Base-by-base conservation (phyloP, 2,113 vertebrate genomes). In the Seriola quinqueradiata region DNA sequence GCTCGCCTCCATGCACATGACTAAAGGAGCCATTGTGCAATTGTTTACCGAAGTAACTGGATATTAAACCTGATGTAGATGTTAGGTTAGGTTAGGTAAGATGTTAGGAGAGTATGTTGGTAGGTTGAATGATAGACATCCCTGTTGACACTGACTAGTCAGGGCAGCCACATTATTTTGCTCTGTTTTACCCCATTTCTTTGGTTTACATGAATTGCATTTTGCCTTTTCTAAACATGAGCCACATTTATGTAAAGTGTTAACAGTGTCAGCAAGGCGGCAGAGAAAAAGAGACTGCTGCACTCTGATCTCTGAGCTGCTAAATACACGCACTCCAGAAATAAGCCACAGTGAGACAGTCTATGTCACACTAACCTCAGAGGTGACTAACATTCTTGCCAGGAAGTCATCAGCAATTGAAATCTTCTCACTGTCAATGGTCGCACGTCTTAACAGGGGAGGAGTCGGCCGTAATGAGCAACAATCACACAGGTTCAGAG, bases 351-450 rank as follows among this genome's bases (percentile, higher is more conserved):
- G 57, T 60, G 68, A 77, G n/a, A 75, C 70, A 19, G 25, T 64
- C 50, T 65, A 3, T 79, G 85, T 77, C 75, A 86, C 87, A 86
- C 74, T 84, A 69, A 91, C 83, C 85, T 77, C 14, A 4, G 21
- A 36, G 32, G 54, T 11, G 44, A 48, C 64, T 78, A 69, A 82
- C 48, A 12, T 36, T 44, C 11, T 14, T 64, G 52, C 64, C 65
- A 48, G 14, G 21, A 25, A 4, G 61, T 28, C 48, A 11, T 79
- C 52, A 76, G 64, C 67, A 61, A 74, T 48, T 79, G 64, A 89
- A 85, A 89, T 64, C 81, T 81, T 77, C 78, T 87, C 44, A n/a
- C 40, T 4, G 57, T 54, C 50, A 44, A 2, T 21, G 11, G 38
- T 66, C 10, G 73, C 16, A 21, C 8, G 21, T 42, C 9, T 76